Evolutionary conservation across 2,888 invertebrate genomes (phyloP).

Genomic region (Orthosia gothica): DNA sequence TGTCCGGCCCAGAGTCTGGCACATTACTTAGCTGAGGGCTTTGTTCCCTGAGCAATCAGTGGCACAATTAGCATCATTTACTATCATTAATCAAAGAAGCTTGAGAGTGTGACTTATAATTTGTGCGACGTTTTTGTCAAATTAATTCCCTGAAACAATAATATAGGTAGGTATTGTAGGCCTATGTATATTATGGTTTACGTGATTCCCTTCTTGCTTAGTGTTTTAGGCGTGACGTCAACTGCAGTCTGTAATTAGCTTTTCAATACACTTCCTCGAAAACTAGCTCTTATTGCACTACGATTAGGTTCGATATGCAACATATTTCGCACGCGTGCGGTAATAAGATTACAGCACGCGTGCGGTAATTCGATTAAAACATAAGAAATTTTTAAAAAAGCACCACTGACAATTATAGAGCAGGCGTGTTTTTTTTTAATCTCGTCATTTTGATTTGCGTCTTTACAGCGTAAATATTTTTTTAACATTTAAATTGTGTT

Average conservation of each 20-base stretch:
- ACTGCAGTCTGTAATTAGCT: constrained; percentile 17
- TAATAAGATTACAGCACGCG: no score
- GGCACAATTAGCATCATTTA: constrained; percentile 63
- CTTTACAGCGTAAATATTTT: no score
- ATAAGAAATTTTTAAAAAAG: no score
- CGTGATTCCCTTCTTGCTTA: not conserved
- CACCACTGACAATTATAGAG: no score
- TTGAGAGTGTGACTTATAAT: constrained; percentile 41
- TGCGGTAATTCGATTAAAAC: no score
- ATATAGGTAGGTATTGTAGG: not conserved
- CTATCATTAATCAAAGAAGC: constrained; percentile 57
- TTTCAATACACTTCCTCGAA: no score
- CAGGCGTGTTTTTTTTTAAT: no score
- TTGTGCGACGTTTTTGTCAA: constrained; percentile 30
- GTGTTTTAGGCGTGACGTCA: not conserved
- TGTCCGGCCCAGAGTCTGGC: constrained; percentile 38
- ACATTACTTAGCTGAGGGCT: constrained; percentile 54
- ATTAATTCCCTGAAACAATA: constrained; percentile 18
- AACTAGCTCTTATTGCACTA: no score
- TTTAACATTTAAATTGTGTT: no score
- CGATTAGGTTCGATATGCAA: no score
- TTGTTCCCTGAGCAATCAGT: constrained; percentile 54
- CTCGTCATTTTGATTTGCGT: no score
- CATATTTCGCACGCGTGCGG: no score
- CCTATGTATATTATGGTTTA: constrained; percentile 4